phyloP scores from a whole-genome alignment of 2,888 invertebrate species.

The Phyllotreta striolata region DNA sequence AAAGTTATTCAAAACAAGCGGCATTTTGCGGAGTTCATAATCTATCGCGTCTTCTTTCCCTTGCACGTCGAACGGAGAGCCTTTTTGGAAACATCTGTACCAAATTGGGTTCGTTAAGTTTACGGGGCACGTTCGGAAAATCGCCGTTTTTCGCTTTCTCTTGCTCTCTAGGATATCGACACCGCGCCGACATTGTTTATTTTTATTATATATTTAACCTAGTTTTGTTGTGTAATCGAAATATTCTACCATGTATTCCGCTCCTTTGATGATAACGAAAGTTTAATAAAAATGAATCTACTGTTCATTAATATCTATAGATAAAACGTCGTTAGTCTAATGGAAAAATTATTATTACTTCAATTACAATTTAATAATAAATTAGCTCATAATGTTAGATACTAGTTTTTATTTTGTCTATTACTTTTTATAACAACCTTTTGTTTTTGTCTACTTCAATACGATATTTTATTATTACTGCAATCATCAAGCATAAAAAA shows the following conservation, averaged over 20 bases:
- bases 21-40: constrained; percentile 17
- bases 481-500: too few species aligned
- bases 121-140: constrained; percentile 16
- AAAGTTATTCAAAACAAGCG: constrained; percentile 22
- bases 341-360: too few species aligned
- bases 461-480: too few species aligned
- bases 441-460: too few species aligned
- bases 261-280: background rate
- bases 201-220: constrained; percentile 17
- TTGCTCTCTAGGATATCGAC: constrained; percentile 1
- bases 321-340: too few species aligned
- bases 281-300: constrained; percentile 1
- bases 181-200: constrained; percentile 9
- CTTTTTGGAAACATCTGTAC: constrained; percentile 17
- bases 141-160: constrained; percentile 5
- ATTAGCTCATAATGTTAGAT: too few species aligned
- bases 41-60: constrained; percentile 21
- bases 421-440: too few species aligned
- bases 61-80: constrained; percentile 15
- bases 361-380: too few species aligned
- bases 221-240: constrained; percentile 14
- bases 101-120: constrained; percentile 15
- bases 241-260: background rate
- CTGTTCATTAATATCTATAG: too few species aligned
- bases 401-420: too few species aligned